Base-by-base conservation (phyloP, 2,888 invertebrate species). In the Cryptus viduatorius region DNA sequence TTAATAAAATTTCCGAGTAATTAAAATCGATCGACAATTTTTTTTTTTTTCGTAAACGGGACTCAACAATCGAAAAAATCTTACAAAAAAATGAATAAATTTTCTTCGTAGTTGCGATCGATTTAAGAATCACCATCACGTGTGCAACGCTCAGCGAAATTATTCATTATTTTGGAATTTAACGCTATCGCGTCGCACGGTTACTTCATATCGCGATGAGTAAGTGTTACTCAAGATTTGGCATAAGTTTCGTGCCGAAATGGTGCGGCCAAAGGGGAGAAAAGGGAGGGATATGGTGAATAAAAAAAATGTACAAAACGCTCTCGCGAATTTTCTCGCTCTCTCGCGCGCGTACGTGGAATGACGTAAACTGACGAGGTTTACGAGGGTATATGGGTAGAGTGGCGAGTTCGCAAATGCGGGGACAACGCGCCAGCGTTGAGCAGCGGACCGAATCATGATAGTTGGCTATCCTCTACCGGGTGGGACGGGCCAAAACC, bases 381-480 rank as follows among this genome's bases (percentile, higher is more conserved):
- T 83, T 83, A 82, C 77, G 79, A 86, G 79, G 69, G 46, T 69
- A 76, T 72, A 75, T 71, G 76, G 46, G 24, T 56, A 14, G 46
- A 44, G 73, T 42, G 73, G 77, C 73, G 80, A 73, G 72, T 61
- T 77, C 71, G 77, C 80, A 73, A 84, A 82, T 79, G 64, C 46
- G 61, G 68, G 84, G 77, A 86, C 82, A 85, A 85, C 79, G 79
- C 85, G 81, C 80, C 81, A 86, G 86, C 79, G 81, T 24, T 69
- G 69, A 83, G 86, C 86, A 86, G 82, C 87, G 86, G 87, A 87
- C 86, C 87, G 76, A 87, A 87, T 86, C 86, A 83, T 82, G 86
- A 87, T 86, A 86, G 87, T 87, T 87, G 87, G 86, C 87, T 86
- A 86, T 87, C 80, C 79, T 87, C 86, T 87, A 87, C 82, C 86